phyloP scores from a whole-genome alignment of 2,888 invertebrate genomes.

The Stegana nigrithorax region DNA sequence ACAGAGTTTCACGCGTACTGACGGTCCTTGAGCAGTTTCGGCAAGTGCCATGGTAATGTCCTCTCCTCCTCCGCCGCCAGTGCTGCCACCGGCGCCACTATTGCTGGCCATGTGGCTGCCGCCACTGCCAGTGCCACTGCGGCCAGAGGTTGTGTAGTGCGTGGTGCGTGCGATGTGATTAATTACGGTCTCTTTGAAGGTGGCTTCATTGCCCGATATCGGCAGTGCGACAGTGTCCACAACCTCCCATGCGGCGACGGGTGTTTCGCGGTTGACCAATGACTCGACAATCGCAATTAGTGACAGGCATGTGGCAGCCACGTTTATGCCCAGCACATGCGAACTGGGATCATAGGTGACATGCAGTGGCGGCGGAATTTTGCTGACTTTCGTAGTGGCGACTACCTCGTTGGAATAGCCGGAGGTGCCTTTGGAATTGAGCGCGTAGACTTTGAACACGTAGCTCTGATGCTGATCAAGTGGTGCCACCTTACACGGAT shows the following conservation, averaged over 20 bases:
- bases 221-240: constrained; percentile 79
- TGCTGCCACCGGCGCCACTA: constrained; percentile 69
- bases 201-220: constrained; percentile 77
- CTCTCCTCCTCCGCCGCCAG: constrained; percentile 69
- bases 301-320: constrained; percentile 82
- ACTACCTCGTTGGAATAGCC: constrained; percentile 87
- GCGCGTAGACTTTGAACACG: constrained; percentile 87
- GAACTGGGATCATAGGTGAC: constrained; percentile 86
- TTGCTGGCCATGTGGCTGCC: constrained; percentile 31
- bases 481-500: constrained; percentile 88
- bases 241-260: constrained; percentile 76
- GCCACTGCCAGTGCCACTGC: constrained; percentile 27
- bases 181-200: constrained; percentile 78
- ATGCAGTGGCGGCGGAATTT: constrained; percentile 82
- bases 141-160: constrained; percentile 48
- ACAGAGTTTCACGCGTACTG: constrained; percentile 85
- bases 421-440: constrained; percentile 88
- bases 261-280: constrained; percentile 72
- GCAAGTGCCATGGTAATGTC: constrained; percentile 75
- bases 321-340: constrained; percentile 80
- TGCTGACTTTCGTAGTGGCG: constrained; percentile 85
- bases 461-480: constrained; percentile 89
- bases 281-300: constrained; percentile 82
- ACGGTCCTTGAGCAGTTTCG: constrained; percentile 69
- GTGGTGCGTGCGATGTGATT: constrained; percentile 70